Percentiles rank a stretch among this genome's conserved stretches.
These are phyloP conservation scores for Mystacornis crossleyi DNA, from an alignment of 2,113 vertebrate species.

Conservation along the genomic window DNA sequence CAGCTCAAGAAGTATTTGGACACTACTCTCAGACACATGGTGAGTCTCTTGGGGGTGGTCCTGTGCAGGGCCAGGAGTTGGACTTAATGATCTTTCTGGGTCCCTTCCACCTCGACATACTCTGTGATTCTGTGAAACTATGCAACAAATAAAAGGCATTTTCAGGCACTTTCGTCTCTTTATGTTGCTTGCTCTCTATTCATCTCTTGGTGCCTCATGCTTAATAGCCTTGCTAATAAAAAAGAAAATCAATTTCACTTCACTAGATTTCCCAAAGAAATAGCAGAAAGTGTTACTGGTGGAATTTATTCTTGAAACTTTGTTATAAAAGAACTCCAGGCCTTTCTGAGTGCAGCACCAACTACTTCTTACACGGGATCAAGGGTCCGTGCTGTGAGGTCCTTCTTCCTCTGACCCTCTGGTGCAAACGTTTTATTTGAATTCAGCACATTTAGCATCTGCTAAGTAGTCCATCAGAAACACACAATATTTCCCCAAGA, in stretches of 20 bases:
- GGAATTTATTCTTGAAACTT: slow-evolving; percentile 48
- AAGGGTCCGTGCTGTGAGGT: background rate
- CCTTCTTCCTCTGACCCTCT: background rate
- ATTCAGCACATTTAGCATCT: background rate
- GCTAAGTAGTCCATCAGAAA: background rate
- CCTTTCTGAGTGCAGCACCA: background rate
- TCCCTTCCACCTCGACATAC: background rate
- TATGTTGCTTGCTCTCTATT: slow-evolving; percentile 53
- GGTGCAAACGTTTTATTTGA: background rate
- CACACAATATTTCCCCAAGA: background rate
- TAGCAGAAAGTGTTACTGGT: slow-evolving; percentile 12
- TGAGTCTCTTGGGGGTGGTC: background rate
- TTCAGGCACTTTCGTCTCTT: slow-evolving; percentile 34
- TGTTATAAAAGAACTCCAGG: slow-evolving; percentile 7
- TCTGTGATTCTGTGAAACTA: background rate
- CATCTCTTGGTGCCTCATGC: slow-evolving; percentile 47
- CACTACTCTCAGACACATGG: background rate
- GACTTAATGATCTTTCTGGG: background rate
- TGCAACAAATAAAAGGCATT: slow-evolving; percentile 16
- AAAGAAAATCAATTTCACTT: slow-evolving; percentile 74
- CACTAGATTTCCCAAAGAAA: slow-evolving; percentile 60
- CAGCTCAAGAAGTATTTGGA: background rate
- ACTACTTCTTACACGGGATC: background rate
- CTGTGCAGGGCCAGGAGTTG: background rate
- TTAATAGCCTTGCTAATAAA: slow-evolving; percentile 72